Conservation (phyloP, 2,113 vertebrate species). For the Ctenodactylus gundi region DNA sequence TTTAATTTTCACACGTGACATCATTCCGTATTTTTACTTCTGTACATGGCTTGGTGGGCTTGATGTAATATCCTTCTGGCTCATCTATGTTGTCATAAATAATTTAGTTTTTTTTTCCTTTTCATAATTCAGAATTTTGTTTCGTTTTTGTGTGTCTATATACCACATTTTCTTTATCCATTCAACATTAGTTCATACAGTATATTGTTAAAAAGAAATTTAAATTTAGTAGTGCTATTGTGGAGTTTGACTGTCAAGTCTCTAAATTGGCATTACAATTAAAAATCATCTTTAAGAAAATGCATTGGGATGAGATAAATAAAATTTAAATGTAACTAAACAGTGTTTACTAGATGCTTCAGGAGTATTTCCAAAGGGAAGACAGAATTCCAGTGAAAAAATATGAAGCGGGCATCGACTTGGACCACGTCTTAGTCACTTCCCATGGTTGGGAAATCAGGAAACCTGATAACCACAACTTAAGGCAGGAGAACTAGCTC, state of each 20-base stretch:
- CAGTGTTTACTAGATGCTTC: background rate
- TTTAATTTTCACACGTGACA: background rate
- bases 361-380: background rate
- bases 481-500: too few relatives aligned
- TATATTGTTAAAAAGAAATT: background rate
- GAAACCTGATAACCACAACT: too few relatives aligned
- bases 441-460: too few relatives aligned
- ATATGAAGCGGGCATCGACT: background rate
- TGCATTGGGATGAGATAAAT: background rate
- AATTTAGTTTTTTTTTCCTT: too few relatives aligned
- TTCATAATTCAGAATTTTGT: too few relatives aligned
- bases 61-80: background rate
- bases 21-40: background rate
- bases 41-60: background rate
- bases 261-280: background rate
- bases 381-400: background rate
- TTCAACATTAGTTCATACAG: background rate
- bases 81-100: background rate
- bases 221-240: too few relatives aligned
- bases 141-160: too few relatives aligned
- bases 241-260: too few relatives aligned
- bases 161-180: too few relatives aligned
- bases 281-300: background rate
- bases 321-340: background rate
- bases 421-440: too few relatives aligned